These are phyloP conservation scores for Daboia siamensis DNA, from an alignment of 2,113 vertebrate genomes.

Conservation along the genomic window DNA sequence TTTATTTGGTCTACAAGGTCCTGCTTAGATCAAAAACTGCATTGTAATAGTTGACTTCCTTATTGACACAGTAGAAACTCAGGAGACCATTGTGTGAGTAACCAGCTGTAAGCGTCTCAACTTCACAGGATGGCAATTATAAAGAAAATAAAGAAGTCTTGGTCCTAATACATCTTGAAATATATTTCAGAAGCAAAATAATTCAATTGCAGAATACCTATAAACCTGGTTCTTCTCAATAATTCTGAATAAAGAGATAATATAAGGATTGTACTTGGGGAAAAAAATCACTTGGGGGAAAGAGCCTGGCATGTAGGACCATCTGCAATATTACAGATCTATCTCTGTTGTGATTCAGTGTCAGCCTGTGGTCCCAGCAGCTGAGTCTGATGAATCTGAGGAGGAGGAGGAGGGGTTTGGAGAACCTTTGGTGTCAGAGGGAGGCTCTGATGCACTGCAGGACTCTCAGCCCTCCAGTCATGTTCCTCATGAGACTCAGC, in stretches of 20 bases:
- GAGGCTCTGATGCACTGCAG: too few species aligned
- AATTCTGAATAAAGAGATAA: background rate
- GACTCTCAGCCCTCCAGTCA: too few species aligned
- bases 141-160: background rate
- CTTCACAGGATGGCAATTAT: background rate
- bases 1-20: background rate
- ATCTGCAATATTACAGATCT: background rate
- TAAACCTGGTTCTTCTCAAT: background rate
- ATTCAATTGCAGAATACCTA: background rate
- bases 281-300: background rate
- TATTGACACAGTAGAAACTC: background rate
- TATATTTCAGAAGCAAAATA: background rate
- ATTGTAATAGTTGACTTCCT: background rate
- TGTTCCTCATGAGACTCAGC: too few species aligned
- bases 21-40: background rate
- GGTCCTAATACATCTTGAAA: background rate
- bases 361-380: too few species aligned
- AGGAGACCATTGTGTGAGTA: background rate
- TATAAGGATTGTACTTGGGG: background rate
- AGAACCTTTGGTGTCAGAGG: too few species aligned
- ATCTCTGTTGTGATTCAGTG: background rate
- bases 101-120: background rate
- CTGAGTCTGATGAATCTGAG: too few species aligned
- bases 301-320: background rate
- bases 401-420: too few species aligned